phyloP scores from a whole-genome alignment of 1,140 invertebrate genomes.

The Diuraphis noxia region DNA sequence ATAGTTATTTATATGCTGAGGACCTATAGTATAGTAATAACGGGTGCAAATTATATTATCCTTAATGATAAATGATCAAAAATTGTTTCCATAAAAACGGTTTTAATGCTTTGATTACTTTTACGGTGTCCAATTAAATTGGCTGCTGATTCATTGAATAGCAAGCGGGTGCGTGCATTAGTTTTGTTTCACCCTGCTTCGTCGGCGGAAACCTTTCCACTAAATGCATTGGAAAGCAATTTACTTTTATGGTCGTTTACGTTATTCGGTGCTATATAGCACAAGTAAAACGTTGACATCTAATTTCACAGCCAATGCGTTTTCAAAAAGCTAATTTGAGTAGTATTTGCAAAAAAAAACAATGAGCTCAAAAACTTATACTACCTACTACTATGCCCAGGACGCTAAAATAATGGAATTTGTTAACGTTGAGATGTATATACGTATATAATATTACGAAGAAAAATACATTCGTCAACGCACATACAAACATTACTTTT shows the following conservation, averaged over 20 bases:
- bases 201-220: background rate
- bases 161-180: background rate
- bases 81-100: constrained; percentile 7
- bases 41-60: background rate
- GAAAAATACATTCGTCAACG: background rate
- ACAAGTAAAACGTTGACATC: constrained; percentile 40
- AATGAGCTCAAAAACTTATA: background rate
- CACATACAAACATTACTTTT: background rate
- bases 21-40: background rate
- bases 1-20: background rate
- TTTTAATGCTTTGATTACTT: background rate
- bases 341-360: constrained; percentile 25
- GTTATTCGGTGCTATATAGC: constrained; percentile 1
- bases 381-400: too few relatives aligned
- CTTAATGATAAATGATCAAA: background rate
- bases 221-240: constrained; percentile 34
- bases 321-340: constrained; percentile 30
- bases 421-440: background rate
- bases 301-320: constrained; percentile 52
- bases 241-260: constrained; percentile 47
- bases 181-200: constrained; percentile 29
- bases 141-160: constrained; percentile 19
- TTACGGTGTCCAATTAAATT: constrained; percentile 34
- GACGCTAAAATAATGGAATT: constrained; percentile 5
- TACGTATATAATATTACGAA: too few relatives aligned